Evolutionary conservation across 1,140 invertebrate genomes (phyloP).

Genomic region (Venturia canescens): DNA sequence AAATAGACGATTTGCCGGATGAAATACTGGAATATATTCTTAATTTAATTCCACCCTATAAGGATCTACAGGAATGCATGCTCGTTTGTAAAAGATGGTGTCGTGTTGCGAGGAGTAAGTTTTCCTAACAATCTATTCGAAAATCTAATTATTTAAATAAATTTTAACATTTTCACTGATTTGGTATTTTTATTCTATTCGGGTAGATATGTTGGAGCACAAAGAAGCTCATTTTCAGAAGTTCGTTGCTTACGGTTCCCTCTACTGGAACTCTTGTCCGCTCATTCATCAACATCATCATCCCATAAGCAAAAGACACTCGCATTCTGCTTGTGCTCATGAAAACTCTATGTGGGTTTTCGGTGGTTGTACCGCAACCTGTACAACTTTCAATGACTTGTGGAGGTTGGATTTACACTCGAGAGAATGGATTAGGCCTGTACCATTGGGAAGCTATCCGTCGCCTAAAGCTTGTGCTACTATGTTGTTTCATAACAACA

Average conservation of each 20-base stretch:
- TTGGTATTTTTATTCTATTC: conserved; percentile 29
- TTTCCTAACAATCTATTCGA: background rate
- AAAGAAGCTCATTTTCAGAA: conserved; percentile 82
- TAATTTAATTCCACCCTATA: conserved; percentile 91
- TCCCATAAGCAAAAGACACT: conserved; percentile 92
- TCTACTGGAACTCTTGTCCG: conserved; percentile 82
- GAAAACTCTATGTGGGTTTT: conserved; percentile 95
- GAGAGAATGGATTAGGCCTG: conserved; percentile 88
- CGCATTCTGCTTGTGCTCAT: conserved; percentile 91
- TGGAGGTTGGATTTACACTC: conserved; percentile 94
- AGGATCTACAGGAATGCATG: conserved; percentile 91
- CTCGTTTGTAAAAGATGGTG: conserved; percentile 92
- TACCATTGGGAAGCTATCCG: conserved; percentile 93
- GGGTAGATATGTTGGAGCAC: conserved; percentile 85
- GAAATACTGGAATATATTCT: conserved; percentile 96
- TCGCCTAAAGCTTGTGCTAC: conserved; percentile 97
- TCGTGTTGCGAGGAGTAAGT: conserved; percentile 87
- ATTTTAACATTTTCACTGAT: conserved; percentile 43
- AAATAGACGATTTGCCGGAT: conserved; percentile 88
- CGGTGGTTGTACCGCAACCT: conserved; percentile 95
- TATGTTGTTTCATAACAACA: conserved; percentile 90
- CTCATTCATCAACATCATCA: conserved; percentile 77
- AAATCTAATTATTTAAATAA: conserved; percentile 12
- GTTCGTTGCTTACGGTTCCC: conserved; percentile 82
- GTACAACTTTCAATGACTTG: conserved; percentile 97